phyloP scores from a whole-genome alignment of 2,113 vertebrate genomes.

The Tricholaema leucomelas region DNA sequence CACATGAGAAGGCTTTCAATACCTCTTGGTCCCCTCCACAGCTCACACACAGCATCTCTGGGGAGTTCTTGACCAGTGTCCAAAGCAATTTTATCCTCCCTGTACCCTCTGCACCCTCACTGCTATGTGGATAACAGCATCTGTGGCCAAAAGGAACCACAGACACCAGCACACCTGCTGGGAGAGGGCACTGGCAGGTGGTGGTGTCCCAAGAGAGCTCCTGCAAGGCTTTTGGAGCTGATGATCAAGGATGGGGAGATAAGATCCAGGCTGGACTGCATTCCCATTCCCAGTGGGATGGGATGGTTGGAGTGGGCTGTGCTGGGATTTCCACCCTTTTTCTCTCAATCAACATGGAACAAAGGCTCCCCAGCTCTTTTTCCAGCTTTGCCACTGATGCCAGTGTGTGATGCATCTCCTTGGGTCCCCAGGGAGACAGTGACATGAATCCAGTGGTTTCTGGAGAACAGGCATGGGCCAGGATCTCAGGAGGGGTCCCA shows the following conservation, averaged over 20 bases:
- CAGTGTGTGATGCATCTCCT: background rate
- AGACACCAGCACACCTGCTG: background rate
- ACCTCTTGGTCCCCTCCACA: background rate
- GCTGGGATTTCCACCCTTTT: background rate
- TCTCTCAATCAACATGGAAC: background rate
- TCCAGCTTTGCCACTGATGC: background rate
- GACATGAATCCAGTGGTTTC: background rate
- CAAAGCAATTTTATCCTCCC: background rate
- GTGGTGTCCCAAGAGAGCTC: background rate
- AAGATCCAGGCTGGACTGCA: background rate
- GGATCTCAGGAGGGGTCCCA: background rate
- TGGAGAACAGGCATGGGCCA: rapidly evolving
- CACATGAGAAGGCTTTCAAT: background rate
- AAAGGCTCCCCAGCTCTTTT: background rate
- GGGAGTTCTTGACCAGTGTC: background rate
- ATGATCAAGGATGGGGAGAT: background rate
- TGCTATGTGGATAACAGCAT: background rate
- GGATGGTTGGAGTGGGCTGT: background rate
- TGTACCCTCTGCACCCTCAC: rapidly evolving
- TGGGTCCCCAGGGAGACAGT: background rate
- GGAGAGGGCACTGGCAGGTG: background rate
- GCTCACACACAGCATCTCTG: background rate
- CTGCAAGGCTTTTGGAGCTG: background rate
- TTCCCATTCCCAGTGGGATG: rapidly evolving
- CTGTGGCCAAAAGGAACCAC: background rate